Evolutionary conservation across 37 sponge, comb jelly and placozoan species (phyloP).

Genomic region (Petrosia ficiformis): DNA sequence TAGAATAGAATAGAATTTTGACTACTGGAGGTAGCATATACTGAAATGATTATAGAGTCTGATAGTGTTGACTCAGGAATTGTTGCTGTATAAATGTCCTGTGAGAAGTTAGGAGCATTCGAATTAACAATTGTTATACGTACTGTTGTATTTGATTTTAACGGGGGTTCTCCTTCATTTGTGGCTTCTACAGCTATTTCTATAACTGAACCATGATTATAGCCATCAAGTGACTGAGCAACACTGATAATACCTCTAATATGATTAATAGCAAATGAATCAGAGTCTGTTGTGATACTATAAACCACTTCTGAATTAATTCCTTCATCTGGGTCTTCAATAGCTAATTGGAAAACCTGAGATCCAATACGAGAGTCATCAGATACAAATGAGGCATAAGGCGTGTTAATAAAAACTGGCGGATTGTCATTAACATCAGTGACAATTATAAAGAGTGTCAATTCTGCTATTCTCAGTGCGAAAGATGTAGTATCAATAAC

Average conservation of each 20-base stretch:
- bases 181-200: slow-evolving; percentile 27
- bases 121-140: slow-evolving; percentile 50
- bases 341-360: slow-evolving; percentile 19
- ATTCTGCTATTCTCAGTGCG: slow-evolving; percentile 26
- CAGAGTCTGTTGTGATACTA: slow-evolving; percentile 25
- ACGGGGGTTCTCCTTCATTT: slow-evolving; percentile 50
- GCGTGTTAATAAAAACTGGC: slow-evolving; percentile 24
- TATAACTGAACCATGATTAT: slow-evolving; percentile 14
- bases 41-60: slow-evolving; percentile 28
- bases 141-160: slow-evolving; percentile 16
- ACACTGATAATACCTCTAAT: slow-evolving; percentile 43
- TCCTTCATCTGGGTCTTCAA: slow-evolving; percentile 46
- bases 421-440: slow-evolving; percentile 64
- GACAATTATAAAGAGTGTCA: slow-evolving; percentile 27
- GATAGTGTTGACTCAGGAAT: slow-evolving; percentile 22
- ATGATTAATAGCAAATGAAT: slow-evolving; percentile 36
- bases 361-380: slow-evolving; percentile 5
- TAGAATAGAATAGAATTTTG: neutral
- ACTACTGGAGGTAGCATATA: slow-evolving; percentile 14
- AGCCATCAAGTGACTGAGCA: neutral
- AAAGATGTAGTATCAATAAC: slow-evolving; percentile 29
- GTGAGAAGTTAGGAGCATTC: slow-evolving; percentile 54
- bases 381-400: slow-evolving; percentile 7
- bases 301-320: slow-evolving; percentile 28
- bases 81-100: slow-evolving; percentile 25